Percentiles rank a stretch among this genome's conserved stretches.
These are phyloP conservation scores for Crambe crambe DNA, from an alignment of 37 sponge, comb jelly and placozoan species.

Conservation along the genomic window DNA sequence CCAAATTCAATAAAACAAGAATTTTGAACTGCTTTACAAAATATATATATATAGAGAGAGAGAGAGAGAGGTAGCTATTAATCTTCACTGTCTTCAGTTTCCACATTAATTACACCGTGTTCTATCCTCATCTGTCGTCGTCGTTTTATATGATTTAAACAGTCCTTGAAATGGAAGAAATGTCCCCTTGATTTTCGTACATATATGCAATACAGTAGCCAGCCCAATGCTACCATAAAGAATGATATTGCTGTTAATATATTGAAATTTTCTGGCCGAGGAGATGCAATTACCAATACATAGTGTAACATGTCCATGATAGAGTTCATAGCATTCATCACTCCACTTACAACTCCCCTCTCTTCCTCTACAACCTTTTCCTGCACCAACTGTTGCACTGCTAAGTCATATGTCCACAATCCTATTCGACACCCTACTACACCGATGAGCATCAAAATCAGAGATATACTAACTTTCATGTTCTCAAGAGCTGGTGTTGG, in stretches of 20 bases:
- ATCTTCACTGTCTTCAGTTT: no score
- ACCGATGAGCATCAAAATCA: constrained; percentile 71
- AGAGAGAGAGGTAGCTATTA: no score
- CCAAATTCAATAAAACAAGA: no score
- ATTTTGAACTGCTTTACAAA: no score
- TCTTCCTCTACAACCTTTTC: constrained; percentile 81
- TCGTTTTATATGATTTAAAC: background rate
- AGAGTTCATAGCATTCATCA: constrained; percentile 92
- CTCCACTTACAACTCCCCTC: constrained; percentile 90
- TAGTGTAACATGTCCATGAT: constrained; percentile 92
- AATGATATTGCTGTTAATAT: constrained; percentile 77
- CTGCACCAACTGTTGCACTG: constrained; percentile 86
- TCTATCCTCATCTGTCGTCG: no score
- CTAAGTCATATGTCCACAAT: constrained; percentile 93
- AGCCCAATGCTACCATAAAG: constrained; percentile 56
- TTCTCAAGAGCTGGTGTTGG: constrained; percentile 7
- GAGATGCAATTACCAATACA: constrained; percentile 77
- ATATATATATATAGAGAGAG: no score
- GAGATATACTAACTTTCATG: background rate
- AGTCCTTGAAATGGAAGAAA: constrained; percentile 50
- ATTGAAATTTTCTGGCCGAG: constrained; percentile 79
- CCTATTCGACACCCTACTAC: constrained; percentile 82
- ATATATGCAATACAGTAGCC: constrained; percentile 63
- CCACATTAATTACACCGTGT: no score
- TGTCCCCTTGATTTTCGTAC: constrained; percentile 65